Evolutionary conservation across 2,888 invertebrate genomes (phyloP).

Genomic region (Thyatira batis): DNA sequence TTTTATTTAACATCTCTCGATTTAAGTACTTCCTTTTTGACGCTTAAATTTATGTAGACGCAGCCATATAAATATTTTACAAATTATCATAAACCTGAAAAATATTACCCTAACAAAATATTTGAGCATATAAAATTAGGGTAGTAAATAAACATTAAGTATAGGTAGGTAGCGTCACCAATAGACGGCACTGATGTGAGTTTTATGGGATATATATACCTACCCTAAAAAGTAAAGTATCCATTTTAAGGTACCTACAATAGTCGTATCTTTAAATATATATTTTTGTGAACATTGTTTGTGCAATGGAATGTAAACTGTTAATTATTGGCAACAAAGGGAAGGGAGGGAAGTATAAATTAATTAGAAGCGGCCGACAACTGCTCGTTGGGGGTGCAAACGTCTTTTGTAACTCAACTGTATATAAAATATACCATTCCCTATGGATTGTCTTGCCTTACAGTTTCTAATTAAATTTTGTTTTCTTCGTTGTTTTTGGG

Average conservation of each 20-base stretch:
- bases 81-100: too few species aligned
- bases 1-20: background rate
- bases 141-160: too few species aligned
- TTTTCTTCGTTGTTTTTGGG: background rate
- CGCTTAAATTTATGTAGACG: too few species aligned
- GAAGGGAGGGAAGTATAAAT: conserved; percentile 30
- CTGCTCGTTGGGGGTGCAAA: conserved; percentile 16
- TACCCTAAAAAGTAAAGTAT: too few species aligned
- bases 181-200: too few species aligned
- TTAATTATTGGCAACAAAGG: conserved; percentile 31
- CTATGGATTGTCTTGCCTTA: conserved; percentile 1
- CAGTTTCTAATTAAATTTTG: conserved; percentile 3
- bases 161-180: too few species aligned
- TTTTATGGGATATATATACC: too few species aligned
- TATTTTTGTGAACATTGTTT: conserved; percentile 7
- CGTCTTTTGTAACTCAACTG: conserved; percentile 13
- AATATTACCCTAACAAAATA: too few species aligned
- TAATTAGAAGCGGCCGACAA: conserved; percentile 29
- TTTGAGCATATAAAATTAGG: too few species aligned
- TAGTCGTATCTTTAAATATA: background rate
- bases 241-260: too few species aligned
- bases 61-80: too few species aligned
- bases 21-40: background rate
- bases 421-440: background rate
- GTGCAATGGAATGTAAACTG: conserved; percentile 13